A percentile compares a stretch with the other conserved stretches of the same genome.
Evolutionary conservation across 1,140 invertebrate genomes (phyloP).

Genomic region (Littorina saxatilis): DNA sequence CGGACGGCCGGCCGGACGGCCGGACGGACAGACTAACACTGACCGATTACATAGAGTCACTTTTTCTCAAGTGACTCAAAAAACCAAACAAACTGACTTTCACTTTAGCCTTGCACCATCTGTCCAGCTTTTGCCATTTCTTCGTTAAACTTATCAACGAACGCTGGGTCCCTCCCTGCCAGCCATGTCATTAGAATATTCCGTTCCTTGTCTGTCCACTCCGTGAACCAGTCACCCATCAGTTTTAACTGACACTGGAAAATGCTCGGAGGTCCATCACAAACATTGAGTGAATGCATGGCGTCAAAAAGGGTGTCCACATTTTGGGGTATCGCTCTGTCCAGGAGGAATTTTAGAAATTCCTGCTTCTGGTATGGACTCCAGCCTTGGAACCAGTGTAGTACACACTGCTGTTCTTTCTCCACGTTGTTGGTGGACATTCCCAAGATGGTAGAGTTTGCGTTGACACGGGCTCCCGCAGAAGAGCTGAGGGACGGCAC

Average conservation of each 20-base stretch:
- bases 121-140: slow-evolving; percentile 36
- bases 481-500: slow-evolving; percentile 1
- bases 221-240: slow-evolving; percentile 89
- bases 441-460: background rate
- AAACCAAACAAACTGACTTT: too few relatives aligned
- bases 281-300: slow-evolving; percentile 81
- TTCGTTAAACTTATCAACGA: slow-evolving; percentile 66
- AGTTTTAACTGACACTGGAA: slow-evolving; percentile 93
- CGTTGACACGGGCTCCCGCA: background rate
- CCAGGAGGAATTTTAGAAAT: slow-evolving; percentile 86
- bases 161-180: slow-evolving; percentile 55
- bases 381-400: slow-evolving; percentile 90
- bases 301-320: slow-evolving; percentile 85
- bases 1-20: too few relatives aligned
- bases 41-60: too few relatives aligned
- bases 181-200: slow-evolving; percentile 66
- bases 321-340: slow-evolving; percentile 78
- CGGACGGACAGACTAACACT: too few relatives aligned
- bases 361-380: slow-evolving; percentile 90
- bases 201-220: slow-evolving; percentile 87
- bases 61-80: too few relatives aligned
- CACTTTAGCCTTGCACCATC: background rate
- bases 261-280: slow-evolving; percentile 85
- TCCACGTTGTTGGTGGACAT: slow-evolving; percentile 63
- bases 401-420: slow-evolving; percentile 66